phyloP scores from a whole-genome alignment of 2,113 vertebrate genomes.

The Zeus faber region DNA sequence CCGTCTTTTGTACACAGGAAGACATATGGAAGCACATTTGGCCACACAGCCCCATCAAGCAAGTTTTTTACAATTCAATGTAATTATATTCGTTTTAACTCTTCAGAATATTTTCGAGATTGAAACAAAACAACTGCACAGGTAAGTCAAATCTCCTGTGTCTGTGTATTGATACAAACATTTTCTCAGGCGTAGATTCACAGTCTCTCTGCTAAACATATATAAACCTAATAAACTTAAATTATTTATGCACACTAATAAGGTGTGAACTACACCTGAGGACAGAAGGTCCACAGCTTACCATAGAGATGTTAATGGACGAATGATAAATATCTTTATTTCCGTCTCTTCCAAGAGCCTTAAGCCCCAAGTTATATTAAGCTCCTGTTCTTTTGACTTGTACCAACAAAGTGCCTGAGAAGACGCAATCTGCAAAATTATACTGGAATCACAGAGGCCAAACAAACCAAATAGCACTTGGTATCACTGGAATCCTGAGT shows the following conservation, averaged over 20 bases:
- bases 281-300: neutral
- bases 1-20: neutral
- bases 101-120: conserved; percentile 16
- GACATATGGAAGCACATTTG: neutral
- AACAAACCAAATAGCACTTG: conserved; percentile 14
- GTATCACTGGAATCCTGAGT: conserved; percentile 29
- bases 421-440: neutral
- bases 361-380: neutral
- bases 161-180: conserved; percentile 3
- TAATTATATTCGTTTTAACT: neutral
- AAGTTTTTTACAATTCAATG: too few relatives aligned
- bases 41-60: conserved; percentile 12
- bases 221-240: conserved; percentile 28
- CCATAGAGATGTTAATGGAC: conserved; percentile 17
- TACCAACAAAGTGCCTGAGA: conserved; percentile 2
- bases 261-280: conserved; percentile 28
- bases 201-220: conserved; percentile 51
- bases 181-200: conserved; percentile 48
- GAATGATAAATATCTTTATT: conserved; percentile 20
- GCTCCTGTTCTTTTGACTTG: neutral
- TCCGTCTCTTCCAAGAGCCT: conserved; percentile 20
- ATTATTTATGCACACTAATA: conserved; percentile 45
- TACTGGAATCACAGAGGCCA: neutral
- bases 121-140: conserved; percentile 1
- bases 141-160: too few relatives aligned